Evolutionary conservation across 2,113 vertebrate species (phyloP), one percentile per base, ranked within the genome.

Genomic region (Barbus barbus): DNA sequence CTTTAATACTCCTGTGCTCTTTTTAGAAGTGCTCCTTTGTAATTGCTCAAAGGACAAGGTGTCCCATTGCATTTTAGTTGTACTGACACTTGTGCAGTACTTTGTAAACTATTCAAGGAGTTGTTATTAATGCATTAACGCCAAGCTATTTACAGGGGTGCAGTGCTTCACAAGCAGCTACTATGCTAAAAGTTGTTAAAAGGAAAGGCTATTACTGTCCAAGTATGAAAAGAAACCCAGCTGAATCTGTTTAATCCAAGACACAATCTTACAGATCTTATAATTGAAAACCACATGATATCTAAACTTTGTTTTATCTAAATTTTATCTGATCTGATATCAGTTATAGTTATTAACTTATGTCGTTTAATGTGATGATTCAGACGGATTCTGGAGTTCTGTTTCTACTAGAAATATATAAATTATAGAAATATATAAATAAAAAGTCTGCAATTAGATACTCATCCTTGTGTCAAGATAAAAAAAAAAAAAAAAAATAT

Each of bases 41-140:
- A 44, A 44, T 61, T 26, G 16, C 14, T 46, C n/a, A 9, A 28
- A 31, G n/a, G 58, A 46, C 58, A 79, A 28, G 22, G 4, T 4
- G 7, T 9, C 3, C 22, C 3, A 5, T 78, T 76, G 26, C 28
- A 60, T 78, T 63, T 65, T 11, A 48, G 22, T 16, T 44, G 1
- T 65, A 31, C 60, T 22, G 24, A 63, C 38, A 65, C 58, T 18
- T 24, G n/a, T 26, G 16, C n/a, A n/a, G n/a, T 78, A 9, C 72
- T 48, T 74, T 44, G n/a, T 48, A 41, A 38, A 36, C 22, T 60
- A 9, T 18, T 48, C 60, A 28, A n/a, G 36, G n/a, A 41, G 36
- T 26, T 41, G 33, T 61, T 78, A 61, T 78, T 78, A 38, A 78
- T 78, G 56, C 33, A 61, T 26, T 41, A 78, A 61, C 14, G 9